These are phyloP conservation scores for Dendronephthya gigantea DNA, from an alignment of 64 coral and sea anemone species.

Conservation along the genomic window DNA sequence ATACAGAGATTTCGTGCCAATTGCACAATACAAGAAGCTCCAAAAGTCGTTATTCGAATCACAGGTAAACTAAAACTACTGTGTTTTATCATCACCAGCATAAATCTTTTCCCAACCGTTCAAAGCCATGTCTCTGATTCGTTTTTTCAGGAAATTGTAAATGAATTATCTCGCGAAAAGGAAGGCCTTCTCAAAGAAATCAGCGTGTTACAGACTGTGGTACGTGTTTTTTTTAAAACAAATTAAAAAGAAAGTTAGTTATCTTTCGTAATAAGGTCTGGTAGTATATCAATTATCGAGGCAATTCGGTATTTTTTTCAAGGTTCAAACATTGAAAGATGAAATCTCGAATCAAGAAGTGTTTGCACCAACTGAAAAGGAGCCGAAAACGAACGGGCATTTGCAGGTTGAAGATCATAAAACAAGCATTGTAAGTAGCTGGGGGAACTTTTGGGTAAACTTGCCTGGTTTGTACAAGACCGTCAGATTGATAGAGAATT, in stretches of 20 bases:
- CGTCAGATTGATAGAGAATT: background rate
- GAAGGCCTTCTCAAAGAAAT: background rate
- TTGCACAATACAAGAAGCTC: background rate
- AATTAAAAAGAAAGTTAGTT: background rate
- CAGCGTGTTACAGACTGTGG: background rate
- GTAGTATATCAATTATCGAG: background rate
- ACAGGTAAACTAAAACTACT: background rate
- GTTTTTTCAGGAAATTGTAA: background rate
- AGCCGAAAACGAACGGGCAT: background rate
- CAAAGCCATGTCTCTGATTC: background rate
- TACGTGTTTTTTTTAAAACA: background rate
- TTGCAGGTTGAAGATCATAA: background rate
- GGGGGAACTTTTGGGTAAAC: no score
- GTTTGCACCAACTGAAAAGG: background rate
- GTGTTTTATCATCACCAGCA: background rate
- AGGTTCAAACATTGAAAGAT: slow-evolving; percentile 10
- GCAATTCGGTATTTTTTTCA: background rate
- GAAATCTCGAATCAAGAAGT: background rate
- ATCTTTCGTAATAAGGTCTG: no score
- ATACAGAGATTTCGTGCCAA: background rate
- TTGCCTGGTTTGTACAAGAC: background rate
- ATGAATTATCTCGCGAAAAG: slow-evolving; percentile 2
- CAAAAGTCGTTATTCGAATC: background rate
- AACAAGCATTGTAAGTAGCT: background rate
- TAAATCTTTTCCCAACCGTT: background rate